Percentiles rank a stretch among this genome's conserved stretches.
Conservation (phyloP, 2,888 invertebrate species). For the Heliconius hortense region DNA sequence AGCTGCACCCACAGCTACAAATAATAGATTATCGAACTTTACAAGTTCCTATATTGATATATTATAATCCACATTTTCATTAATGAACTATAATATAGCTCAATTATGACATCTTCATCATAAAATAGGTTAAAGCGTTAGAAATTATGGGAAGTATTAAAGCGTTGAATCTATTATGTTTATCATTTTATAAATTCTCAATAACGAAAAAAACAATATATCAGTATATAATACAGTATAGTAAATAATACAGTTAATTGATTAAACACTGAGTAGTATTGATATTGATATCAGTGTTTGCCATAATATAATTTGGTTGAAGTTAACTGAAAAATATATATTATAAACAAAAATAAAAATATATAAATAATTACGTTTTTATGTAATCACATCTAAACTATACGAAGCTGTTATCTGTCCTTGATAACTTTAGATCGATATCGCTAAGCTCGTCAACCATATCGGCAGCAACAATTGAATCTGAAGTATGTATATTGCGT, state of each 20-base stretch:
- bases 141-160: not conserved
- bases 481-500: not conserved
- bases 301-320: not conserved
- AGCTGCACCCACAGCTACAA: slow-evolving; percentile 30
- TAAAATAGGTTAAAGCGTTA: not conserved
- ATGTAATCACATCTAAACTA: not conserved
- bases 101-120: not conserved
- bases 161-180: not conserved
- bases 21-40: slow-evolving; percentile 28
- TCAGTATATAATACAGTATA: not conserved
- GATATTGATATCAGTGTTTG: too few relatives aligned
- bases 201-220: not conserved
- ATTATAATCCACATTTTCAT: not conserved
- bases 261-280: too few relatives aligned
- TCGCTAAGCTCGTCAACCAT: not conserved
- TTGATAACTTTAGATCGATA: slow-evolving; percentile 14
- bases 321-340: not conserved
- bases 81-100: not conserved
- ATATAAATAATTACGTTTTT: not conserved
- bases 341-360: too few relatives aligned
- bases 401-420: not conserved
- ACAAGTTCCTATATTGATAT: slow-evolving; percentile 4
- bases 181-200: not conserved
- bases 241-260: too few relatives aligned
- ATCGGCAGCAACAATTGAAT: not conserved